Conservation (phyloP, 2,888 invertebrate genomes). For the Endomychus coccineus region DNA sequence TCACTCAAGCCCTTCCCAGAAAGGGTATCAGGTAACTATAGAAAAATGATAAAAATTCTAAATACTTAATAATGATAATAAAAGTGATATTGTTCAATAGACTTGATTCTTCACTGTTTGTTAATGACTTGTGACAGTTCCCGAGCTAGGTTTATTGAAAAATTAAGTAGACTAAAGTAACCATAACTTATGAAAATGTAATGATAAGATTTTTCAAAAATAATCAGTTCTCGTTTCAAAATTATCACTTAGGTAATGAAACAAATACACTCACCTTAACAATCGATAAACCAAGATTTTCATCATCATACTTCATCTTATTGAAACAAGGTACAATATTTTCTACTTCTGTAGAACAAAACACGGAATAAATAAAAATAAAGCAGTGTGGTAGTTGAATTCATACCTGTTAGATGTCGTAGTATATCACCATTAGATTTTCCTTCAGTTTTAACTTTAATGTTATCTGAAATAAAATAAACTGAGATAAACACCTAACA, state of each 20-base stretch:
- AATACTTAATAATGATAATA: background rate
- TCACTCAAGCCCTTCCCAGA: constrained; percentile 37
- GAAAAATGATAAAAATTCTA: constrained; percentile 17
- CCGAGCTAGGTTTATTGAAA: no score
- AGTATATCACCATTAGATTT: background rate
- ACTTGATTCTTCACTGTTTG: constrained; percentile 3
- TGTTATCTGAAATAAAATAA: background rate
- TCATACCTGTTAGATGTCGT: background rate
- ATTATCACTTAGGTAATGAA: no score
- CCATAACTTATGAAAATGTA: no score
- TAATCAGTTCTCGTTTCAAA: no score
- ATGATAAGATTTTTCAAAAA: no score
- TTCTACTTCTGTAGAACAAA: constrained; percentile 11
- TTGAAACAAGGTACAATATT: constrained; percentile 24
- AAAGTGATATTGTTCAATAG: background rate
- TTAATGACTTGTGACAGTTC: no score
- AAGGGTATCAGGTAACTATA: constrained; percentile 39
- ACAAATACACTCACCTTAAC: constrained; percentile 28
- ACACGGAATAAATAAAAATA: constrained; percentile 2
- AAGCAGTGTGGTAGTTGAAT: background rate
- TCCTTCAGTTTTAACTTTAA: constrained; percentile 6
- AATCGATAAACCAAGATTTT: constrained; percentile 32
- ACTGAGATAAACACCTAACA: background rate
- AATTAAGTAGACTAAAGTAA: no score
- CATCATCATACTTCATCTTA: constrained; percentile 28